phyloP scores from a whole-genome alignment of 2,113 vertebrate species.

The Scartelaos histophorus region DNA sequence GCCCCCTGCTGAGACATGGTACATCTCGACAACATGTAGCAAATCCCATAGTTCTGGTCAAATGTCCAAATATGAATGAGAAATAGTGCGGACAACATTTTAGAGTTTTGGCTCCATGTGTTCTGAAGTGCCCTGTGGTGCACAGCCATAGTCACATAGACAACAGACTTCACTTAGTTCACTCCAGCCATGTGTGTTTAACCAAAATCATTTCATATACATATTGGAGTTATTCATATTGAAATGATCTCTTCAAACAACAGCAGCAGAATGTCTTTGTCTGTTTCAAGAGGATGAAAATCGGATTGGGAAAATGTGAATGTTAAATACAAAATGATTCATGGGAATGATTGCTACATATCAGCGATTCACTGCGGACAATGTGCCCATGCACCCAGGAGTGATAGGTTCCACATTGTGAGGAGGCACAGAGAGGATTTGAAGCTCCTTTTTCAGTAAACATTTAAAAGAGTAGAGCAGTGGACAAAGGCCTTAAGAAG shows the following conservation, averaged over 20 bases:
- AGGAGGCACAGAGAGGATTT: conserved; percentile 75
- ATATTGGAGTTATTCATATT: conserved; percentile 39
- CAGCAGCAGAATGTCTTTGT: conserved; percentile 57
- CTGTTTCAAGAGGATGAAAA: conserved; percentile 67
- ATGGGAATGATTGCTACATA: conserved; percentile 73
- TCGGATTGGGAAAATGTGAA: conserved; percentile 66
- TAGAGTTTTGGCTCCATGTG: conserved; percentile 30
- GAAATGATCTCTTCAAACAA: neutral
- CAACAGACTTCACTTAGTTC: neutral
- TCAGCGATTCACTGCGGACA: conserved; percentile 64
- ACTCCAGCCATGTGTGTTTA: neutral
- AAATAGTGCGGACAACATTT: conserved; percentile 45
- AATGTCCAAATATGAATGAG: conserved; percentile 58
- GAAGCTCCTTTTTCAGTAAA: conserved; percentile 82
- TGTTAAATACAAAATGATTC: conserved; percentile 73
- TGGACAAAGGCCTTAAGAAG: conserved; percentile 78
- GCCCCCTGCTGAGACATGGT: conserved; percentile 55
- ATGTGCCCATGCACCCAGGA: conserved; percentile 72
- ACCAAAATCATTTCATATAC: conserved; percentile 15
- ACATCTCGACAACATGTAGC: conserved; percentile 47
- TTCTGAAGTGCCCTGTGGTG: conserved; percentile 30
- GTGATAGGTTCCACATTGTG: conserved; percentile 77
- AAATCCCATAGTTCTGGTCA: conserved; percentile 37
- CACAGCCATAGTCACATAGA: neutral
- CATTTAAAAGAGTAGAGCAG: conserved; percentile 78